Evolutionary conservation across 2,888 invertebrate genomes (phyloP), one percentile per base, ranked within the genome.

Genomic region (Philereme vetulata): DNA sequence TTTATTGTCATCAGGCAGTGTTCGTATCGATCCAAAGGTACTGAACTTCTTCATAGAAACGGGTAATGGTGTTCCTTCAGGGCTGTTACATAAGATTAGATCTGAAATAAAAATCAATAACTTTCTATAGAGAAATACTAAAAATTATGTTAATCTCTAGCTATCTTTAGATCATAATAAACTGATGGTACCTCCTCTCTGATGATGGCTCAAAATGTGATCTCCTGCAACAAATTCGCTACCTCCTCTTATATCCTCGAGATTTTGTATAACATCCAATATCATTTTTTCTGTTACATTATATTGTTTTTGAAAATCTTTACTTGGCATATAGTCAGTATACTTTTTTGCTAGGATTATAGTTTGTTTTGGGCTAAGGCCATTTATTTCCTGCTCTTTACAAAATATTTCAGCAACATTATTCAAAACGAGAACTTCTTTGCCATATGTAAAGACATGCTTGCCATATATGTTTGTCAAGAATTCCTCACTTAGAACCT

Each of bases 131-230:
- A 21, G 21, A 21, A 21, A 21, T 21, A 21, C 2, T 2, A 21
- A 21, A 21, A 21, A 21, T 21, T 21, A 21, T 1, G 21, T 21
- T 21, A 21, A 1, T 21, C 21, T 21, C 21, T 21, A 21, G 21
- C 21, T 21, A 21, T 21, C 21, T 21, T 21, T 21, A n/a, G n/a
- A n/a, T n/a, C n/a, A n/a, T n/a, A n/a, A 1, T 21, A 21, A 21
- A 21, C 2, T 21, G 21, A 21, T 21, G 2, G 6, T 68, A 94
- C 94, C 94, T 76, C 94, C 93, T 80, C 93, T 92, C 67, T 93
- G 89, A 76, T 93, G 95, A 72, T 96, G 96, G 6, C 96, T 95
- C 64, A 97, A 76, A 64, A 96, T 82, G 77, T 95, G 95, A 60
- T 93, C 88, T 4, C 90, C 81, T 60, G 78, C 73, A 4, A 94